phyloP scores from a whole-genome alignment of 2,888 invertebrate genomes.

The Drosophila borborema region DNA sequence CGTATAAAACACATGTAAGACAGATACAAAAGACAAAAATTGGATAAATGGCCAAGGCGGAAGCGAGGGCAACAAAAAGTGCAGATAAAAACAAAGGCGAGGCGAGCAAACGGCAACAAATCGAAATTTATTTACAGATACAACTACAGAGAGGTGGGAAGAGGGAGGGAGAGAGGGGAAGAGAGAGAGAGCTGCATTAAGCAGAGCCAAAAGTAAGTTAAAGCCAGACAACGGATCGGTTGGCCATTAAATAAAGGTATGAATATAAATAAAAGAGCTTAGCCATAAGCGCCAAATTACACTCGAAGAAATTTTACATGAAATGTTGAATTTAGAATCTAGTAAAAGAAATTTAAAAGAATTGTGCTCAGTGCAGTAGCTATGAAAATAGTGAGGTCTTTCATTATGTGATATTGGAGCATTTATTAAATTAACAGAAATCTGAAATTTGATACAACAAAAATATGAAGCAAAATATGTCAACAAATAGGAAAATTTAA shows the following conservation, averaged over 20 bases:
- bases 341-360: background rate
- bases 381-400: no score
- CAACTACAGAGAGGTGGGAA: background rate
- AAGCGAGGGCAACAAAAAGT: background rate
- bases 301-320: background rate
- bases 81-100: conserved; percentile 20
- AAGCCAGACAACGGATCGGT: conserved; percentile 21
- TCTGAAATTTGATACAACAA: no score
- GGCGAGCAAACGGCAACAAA: conserved; percentile 12
- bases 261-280: conserved; percentile 27
- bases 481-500: no score
- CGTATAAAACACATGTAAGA: conserved; percentile 54
- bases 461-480: no score
- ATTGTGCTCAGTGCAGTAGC: no score
- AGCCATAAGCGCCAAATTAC: conserved; percentile 7
- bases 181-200: conserved; percentile 10
- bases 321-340: background rate
- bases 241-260: conserved; percentile 16
- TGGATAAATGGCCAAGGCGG: conserved; percentile 38
- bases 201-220: conserved; percentile 20
- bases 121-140: conserved; percentile 12
- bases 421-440: no score
- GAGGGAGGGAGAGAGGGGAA: background rate
- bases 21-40: conserved; percentile 53
- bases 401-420: no score